Evolutionary conservation across 1,140 invertebrate genomes (phyloP).

Genomic region (Calycopis cecrops): DNA sequence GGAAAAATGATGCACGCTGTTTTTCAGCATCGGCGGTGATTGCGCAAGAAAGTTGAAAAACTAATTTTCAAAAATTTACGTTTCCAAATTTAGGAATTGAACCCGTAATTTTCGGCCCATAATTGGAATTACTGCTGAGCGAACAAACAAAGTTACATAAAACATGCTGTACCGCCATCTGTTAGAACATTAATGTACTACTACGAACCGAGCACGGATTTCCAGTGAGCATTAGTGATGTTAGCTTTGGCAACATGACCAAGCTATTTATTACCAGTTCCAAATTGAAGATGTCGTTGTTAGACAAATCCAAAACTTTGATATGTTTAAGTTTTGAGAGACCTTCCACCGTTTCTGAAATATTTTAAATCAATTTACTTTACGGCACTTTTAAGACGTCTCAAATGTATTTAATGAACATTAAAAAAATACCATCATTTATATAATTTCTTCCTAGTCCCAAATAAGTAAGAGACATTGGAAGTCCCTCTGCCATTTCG

Average conservation of each 20-base stretch:
- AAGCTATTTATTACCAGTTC: slow-evolving; percentile 51
- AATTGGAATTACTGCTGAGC: too few relatives aligned
- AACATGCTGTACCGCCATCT: slow-evolving; percentile 37
- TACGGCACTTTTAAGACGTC: background rate
- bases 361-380: background rate
- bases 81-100: too few relatives aligned
- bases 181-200: slow-evolving; percentile 10
- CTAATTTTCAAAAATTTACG: too few relatives aligned
- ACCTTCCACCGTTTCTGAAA: background rate
- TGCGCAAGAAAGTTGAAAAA: too few relatives aligned
- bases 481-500: slow-evolving; percentile 40
- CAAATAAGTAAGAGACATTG: slow-evolving; percentile 45
- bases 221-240: slow-evolving; percentile 62
- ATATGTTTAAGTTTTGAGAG: slow-evolving; percentile 34
- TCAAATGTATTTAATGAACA: background rate
- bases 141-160: too few relatives aligned
- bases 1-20: too few relatives aligned
- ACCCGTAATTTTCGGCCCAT: too few relatives aligned
- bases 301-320: slow-evolving; percentile 65
- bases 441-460: slow-evolving; percentile 53
- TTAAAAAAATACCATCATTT: slow-evolving; percentile 33
- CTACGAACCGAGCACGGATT: slow-evolving; percentile 72
- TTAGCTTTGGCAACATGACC: slow-evolving; percentile 45
- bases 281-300: slow-evolving; percentile 75
- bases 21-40: too few relatives aligned